Evolutionary conservation across 2,113 vertebrate species (phyloP).

Genomic region (Sclerurus mexicanus): DNA sequence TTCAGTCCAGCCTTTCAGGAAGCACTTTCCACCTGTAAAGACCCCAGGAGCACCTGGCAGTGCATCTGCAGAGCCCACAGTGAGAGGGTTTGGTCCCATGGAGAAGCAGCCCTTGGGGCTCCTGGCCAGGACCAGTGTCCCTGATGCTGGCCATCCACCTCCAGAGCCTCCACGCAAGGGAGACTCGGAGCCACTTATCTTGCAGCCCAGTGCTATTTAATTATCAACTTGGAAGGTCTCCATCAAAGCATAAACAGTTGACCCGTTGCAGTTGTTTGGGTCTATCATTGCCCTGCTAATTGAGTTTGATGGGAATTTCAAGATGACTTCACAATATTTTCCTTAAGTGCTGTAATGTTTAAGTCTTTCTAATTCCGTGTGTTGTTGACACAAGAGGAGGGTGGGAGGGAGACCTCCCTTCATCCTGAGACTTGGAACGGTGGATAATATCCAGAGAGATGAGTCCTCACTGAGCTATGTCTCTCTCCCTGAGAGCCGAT

Average conservation of each 20-base stretch:
- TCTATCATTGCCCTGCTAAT: conserved; percentile 41
- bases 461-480: neutral
- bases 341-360: neutral
- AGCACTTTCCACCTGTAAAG: neutral
- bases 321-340: conserved; percentile 21
- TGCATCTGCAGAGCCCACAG: neutral
- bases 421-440: neutral
- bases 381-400: neutral
- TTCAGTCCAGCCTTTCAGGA: neutral
- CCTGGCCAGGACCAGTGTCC: neutral
- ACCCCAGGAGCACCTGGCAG: neutral
- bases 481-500: neutral
- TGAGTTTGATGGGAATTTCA: conserved; percentile 53
- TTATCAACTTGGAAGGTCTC: conserved; percentile 45
- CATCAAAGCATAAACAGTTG: conserved; percentile 24
- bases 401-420: neutral
- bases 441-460: neutral
- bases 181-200: neutral
- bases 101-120: neutral
- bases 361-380: neutral
- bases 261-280: conserved; percentile 34
- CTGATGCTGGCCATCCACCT: neutral
- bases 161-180: neutral
- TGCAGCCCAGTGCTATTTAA: conserved; percentile 20
- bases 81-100: neutral